These are phyloP conservation scores for Xiphophorus hellerii DNA, from an alignment of 2,113 vertebrate species.

Conservation along the genomic window DNA sequence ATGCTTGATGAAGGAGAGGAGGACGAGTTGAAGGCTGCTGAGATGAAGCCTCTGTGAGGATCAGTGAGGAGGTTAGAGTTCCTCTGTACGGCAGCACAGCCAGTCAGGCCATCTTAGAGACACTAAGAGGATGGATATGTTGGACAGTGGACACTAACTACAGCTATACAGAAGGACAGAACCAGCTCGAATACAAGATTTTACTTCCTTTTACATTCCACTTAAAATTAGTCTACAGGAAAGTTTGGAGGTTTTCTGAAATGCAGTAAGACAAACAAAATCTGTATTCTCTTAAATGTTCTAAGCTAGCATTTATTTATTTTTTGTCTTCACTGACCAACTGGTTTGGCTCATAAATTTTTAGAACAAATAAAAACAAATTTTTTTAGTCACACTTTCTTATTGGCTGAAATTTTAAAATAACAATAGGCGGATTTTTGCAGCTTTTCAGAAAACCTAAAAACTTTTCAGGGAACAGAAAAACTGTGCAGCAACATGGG, in stretches of 20 bases:
- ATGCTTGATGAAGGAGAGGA: neutral
- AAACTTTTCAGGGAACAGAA: slow-evolving; percentile 16
- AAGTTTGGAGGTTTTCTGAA: neutral
- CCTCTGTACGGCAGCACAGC: slow-evolving; percentile 58
- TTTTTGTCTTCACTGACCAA: no score
- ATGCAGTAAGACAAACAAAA: neutral
- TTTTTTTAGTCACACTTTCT: no score
- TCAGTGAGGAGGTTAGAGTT: slow-evolving; percentile 61
- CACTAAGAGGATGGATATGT: slow-evolving; percentile 39
- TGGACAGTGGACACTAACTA: slow-evolving; percentile 30
- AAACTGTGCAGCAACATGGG: slow-evolving; percentile 2
- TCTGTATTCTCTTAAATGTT: neutral
- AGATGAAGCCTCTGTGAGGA: slow-evolving; percentile 47
- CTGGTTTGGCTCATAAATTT: no score
- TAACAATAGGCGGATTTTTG: no score
- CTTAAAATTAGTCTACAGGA: neutral
- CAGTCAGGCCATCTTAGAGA: slow-evolving; percentile 44
- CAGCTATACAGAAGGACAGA: slow-evolving; percentile 28
- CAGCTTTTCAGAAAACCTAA: neutral
- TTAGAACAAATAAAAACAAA: no score
- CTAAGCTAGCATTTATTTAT: no score
- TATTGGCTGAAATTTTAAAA: no score
- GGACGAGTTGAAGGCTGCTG: slow-evolving; percentile 26
- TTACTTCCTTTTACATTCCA: neutral
- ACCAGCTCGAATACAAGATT: slow-evolving; percentile 22